Base-by-base conservation (phyloP, 2,797 vertebrate genomes). In the Chrysocyon brachyurus region DNA sequence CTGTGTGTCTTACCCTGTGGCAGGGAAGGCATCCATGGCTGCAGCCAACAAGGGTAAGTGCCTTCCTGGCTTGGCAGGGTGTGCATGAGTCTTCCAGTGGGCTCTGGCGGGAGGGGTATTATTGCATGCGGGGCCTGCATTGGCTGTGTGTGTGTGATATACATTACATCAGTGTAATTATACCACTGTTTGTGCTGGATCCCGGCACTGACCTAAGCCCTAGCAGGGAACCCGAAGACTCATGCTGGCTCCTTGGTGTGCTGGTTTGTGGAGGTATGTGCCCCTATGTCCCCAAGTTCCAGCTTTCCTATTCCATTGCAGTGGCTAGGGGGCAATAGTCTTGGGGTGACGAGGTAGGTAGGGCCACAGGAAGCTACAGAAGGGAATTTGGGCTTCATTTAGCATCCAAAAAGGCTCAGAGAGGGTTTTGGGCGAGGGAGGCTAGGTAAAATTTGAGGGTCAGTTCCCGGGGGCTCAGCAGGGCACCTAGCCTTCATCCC, bases 21-120 rank as follows among this genome's bases (percentile, higher is more conserved):
- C 90, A 88, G 87, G 93, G 95, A 93, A 96, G 95, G 92, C n/a
- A 85, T 96, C 96, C 97, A 98, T 98, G 98, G 98, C 98, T 97
- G 96, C 98, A 22, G 98, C 98, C 21, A 95, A 98, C 89, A 98
- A 98, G 90, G 98, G 98, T 98, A 86, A 98, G 98, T 97, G 88
- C 49, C 72, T 28, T 84, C 75, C 49, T 79, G 46, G 56, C 68
- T 14, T 63, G 16, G 66, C 1, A 14, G 70, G n/a, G 12, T 83
- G 56, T 54, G 40, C 22, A 46, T 5, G 8, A 68, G 59, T 57
- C 33, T 92, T 94, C 49, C 31, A 12, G 66, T 1, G 12, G 54
- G 46, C 49, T 24, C 40, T 81, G 26, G 49, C 22, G 15, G 28
- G 49, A 40, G n/a, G 87, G 63, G 31, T 81, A 15, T 82, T 61